Conservation (phyloP, 1,140 invertebrate genomes). For the Drosophila truncata region DNA sequence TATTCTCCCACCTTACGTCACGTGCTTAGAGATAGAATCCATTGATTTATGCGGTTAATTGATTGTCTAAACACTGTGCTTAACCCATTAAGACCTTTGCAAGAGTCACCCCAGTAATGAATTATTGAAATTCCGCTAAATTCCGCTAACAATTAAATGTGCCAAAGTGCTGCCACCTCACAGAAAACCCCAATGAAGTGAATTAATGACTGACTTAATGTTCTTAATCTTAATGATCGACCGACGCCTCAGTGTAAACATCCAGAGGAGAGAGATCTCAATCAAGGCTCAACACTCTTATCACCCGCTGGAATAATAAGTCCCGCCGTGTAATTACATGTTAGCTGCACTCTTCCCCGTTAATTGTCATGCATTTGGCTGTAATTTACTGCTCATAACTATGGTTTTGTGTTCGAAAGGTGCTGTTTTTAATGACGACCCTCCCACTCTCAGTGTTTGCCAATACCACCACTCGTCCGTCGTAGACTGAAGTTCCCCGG, state of each 20-base stretch:
- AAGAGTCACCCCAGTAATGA: conserved; percentile 17
- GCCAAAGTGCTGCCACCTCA: conserved; percentile 4
- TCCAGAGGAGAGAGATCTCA: conserved; percentile 35
- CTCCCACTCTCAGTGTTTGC: conserved; percentile 28
- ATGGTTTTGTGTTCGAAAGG: conserved; percentile 47
- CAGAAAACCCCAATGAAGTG: conserved; percentile 4
- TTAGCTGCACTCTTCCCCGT: conserved; percentile 21
- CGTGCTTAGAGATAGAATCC: conserved; percentile 11
- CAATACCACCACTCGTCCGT: conserved; percentile 3
- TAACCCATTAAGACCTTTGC: conserved; percentile 13
- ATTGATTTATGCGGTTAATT: conserved; percentile 31
- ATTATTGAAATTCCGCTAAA: not conserved
- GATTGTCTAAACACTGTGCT: conserved; percentile 31
- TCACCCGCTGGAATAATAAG: conserved; percentile 21
- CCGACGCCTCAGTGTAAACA: conserved; percentile 24
- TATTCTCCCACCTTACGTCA: conserved; percentile 6
- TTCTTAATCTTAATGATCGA: conserved; percentile 12
- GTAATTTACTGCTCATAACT: conserved; percentile 49
- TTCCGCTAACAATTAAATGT: conserved; percentile 8
- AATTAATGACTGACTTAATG: conserved; percentile 32
- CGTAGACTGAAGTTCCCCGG: conserved; percentile 9
- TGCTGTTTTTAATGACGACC: conserved; percentile 42
- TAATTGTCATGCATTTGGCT: conserved; percentile 46
- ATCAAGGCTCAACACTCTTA: conserved; percentile 34
- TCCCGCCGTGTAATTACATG: conserved; percentile 35